phyloP scores from a whole-genome alignment of 2,888 invertebrate species.

The Abrostola triplasia region DNA sequence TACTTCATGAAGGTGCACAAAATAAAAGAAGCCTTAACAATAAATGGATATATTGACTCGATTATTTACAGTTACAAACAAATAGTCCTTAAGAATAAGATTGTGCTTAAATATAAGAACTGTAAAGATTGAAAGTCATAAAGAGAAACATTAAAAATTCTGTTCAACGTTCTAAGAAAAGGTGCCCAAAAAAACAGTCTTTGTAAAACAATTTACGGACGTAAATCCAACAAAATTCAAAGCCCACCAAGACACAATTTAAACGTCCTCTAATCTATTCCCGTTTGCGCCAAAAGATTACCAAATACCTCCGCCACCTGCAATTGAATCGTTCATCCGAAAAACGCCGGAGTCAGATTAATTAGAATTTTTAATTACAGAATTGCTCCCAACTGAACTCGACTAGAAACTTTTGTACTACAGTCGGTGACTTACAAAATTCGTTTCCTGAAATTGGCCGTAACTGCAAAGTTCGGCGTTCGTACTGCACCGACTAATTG shows the following conservation, averaged over 20 bases:
- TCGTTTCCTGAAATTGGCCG: slow-evolving; percentile 45
- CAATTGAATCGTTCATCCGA: slow-evolving; percentile 32
- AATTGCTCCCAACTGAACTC: slow-evolving; percentile 32
- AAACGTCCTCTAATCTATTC: slow-evolving; percentile 22
- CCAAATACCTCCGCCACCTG: slow-evolving; percentile 30
- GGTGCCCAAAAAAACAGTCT: background rate
- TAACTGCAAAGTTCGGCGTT: slow-evolving; percentile 36
- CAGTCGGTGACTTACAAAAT: slow-evolving; percentile 47
- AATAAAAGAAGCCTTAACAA: too few relatives aligned
- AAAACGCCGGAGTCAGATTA: slow-evolving; percentile 31
- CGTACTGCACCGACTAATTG: slow-evolving; percentile 44
- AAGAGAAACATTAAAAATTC: background rate
- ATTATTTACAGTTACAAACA: too few relatives aligned
- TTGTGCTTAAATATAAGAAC: too few relatives aligned
- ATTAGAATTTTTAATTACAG: slow-evolving; percentile 50
- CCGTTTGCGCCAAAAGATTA: slow-evolving; percentile 36
- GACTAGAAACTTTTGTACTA: slow-evolving; percentile 39
- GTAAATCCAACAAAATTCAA: background rate
- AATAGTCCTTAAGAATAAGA: too few relatives aligned
- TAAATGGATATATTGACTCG: too few relatives aligned
- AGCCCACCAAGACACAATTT: background rate
- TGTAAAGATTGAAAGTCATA: too few relatives aligned
- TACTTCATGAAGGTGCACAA: too few relatives aligned
- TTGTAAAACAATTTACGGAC: background rate
- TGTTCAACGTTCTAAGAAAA: background rate